Percentiles rank a stretch among this genome's conserved stretches.
These are phyloP conservation scores for Lontra canadensis DNA, from an alignment of 2,113 vertebrate genomes.

Conservation along the genomic window DNA sequence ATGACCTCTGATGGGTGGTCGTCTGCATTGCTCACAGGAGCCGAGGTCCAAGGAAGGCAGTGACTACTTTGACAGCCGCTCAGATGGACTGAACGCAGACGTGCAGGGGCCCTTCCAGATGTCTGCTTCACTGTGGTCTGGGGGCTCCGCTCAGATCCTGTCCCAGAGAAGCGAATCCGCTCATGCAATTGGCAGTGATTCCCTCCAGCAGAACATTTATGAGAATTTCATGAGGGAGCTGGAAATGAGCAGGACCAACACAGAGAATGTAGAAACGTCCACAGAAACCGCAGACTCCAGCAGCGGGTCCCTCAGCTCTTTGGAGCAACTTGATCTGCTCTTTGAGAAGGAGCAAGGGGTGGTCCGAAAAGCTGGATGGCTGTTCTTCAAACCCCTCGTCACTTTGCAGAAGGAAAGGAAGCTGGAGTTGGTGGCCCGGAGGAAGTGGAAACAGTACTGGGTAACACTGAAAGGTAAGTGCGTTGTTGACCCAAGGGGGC, in stretches of 20 bases:
- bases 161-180: constrained; percentile 90
- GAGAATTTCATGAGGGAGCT: constrained; percentile 96
- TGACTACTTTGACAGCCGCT: constrained; percentile 92
- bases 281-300: constrained; percentile 89
- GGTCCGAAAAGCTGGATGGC: constrained; percentile 95
- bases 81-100: constrained; percentile 89
- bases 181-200: constrained; percentile 86
- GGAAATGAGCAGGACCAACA: constrained; percentile 86
- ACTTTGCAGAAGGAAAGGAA: constrained; percentile 97
- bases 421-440: constrained; percentile 93
- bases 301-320: constrained; percentile 92
- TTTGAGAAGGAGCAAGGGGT: constrained; percentile 98
- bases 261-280: constrained; percentile 80
- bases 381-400: constrained; percentile 96
- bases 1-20: neutral
- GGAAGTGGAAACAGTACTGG: constrained; percentile 98
- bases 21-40: constrained; percentile 86
- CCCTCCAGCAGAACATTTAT: constrained; percentile 93
- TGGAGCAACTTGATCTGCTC: constrained; percentile 95
- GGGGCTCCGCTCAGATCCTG: constrained; percentile 80
- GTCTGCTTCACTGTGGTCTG: constrained; percentile 88
- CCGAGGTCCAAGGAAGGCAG: constrained; percentile 89
- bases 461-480: constrained; percentile 95
- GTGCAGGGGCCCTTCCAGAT: constrained; percentile 86
- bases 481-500: rapidly evolving